phyloP scores from a whole-genome alignment of 2,113 vertebrate genomes.

The Psilopogon haemacephalus region DNA sequence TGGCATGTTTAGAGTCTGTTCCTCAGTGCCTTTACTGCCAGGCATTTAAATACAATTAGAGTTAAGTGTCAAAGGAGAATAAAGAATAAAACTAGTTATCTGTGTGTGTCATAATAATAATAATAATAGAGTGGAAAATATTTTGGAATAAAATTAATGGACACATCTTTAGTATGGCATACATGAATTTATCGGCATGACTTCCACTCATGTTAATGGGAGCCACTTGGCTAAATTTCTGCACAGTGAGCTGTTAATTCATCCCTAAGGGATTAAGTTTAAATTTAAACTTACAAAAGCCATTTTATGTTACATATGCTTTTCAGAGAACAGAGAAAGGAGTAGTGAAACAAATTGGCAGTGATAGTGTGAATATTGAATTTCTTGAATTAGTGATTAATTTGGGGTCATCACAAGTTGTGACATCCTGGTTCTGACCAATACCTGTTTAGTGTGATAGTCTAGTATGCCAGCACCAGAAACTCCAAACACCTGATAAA shows the following conservation, averaged over 20 bases:
- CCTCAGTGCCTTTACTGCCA: background rate
- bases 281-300: slow-evolving; percentile 54
- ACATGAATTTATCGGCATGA: slow-evolving; percentile 43
- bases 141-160: slow-evolving; percentile 44
- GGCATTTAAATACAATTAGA: slow-evolving; percentile 8
- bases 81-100: slow-evolving; percentile 18
- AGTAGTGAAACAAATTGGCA: slow-evolving; percentile 15
- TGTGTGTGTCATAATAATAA: background rate
- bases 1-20: background rate
- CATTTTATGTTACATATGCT: background rate
- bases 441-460: background rate
- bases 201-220: slow-evolving; percentile 31
- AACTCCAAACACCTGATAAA: background rate
- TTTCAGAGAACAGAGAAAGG: slow-evolving; percentile 13
- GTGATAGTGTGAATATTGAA: background rate
- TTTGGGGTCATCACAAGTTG: rapidly evolving
- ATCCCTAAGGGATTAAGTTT: slow-evolving; percentile 41
- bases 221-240: slow-evolving; percentile 28
- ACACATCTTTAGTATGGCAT: slow-evolving; percentile 24
- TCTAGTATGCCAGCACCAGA: background rate
- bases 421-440: background rate
- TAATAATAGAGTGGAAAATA: slow-evolving; percentile 34
- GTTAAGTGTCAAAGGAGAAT: background rate
- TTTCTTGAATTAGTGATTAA: background rate
- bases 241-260: slow-evolving; percentile 46